Evolutionary conservation across 1,140 invertebrate genomes (phyloP).

Genomic region (Psix sp.): DNA sequence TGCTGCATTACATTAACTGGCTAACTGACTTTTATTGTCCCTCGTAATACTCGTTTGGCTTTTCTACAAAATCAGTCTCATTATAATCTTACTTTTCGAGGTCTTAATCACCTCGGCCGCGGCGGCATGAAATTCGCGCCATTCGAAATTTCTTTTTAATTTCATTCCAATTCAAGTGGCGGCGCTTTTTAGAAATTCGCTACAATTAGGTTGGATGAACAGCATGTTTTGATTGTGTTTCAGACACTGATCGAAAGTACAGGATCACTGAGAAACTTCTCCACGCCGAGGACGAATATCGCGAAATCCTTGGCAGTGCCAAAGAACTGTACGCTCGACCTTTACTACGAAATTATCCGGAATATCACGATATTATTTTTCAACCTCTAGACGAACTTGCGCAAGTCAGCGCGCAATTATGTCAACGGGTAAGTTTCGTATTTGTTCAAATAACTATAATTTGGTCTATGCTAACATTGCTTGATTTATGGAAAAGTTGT

Average conservation of each 20-base stretch:
- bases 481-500: too few relatives aligned
- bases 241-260: constrained; percentile 75
- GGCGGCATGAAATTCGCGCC: not conserved
- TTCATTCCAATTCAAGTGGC: not conserved
- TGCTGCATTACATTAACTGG: constrained; percentile 29
- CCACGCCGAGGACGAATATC: constrained; percentile 76
- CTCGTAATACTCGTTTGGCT: constrained; percentile 27
- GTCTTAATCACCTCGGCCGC: constrained; percentile 11
- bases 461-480: constrained; percentile 27
- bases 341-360: constrained; percentile 73
- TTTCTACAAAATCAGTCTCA: constrained; percentile 23
- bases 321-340: constrained; percentile 77
- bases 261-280: constrained; percentile 76
- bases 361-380: constrained; percentile 77
- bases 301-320: constrained; percentile 73
- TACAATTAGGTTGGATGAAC: too few relatives aligned
- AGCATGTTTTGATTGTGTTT: constrained; percentile 35
- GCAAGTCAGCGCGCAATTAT: constrained; percentile 73
- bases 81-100: constrained; percentile 9
- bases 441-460: constrained; percentile 45
- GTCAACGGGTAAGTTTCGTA: constrained; percentile 74
- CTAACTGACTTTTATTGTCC: constrained; percentile 39
- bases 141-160: constrained; percentile 11
- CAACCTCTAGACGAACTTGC: constrained; percentile 76
- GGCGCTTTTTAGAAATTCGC: constrained; percentile 8